phyloP scores from a whole-genome alignment of 2,888 invertebrate species.

The Diarsia dahlii region DNA sequence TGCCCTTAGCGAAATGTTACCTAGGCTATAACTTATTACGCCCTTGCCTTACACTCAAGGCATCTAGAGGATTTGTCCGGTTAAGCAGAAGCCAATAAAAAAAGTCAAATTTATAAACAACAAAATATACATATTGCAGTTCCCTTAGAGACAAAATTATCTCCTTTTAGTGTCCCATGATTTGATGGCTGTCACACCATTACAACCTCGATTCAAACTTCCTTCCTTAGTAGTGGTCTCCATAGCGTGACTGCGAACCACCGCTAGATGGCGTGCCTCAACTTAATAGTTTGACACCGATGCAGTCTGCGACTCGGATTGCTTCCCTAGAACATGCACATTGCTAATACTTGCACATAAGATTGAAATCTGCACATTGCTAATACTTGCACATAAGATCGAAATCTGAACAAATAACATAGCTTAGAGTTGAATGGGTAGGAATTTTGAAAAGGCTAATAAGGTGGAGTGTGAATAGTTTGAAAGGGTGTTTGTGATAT shows the following conservation, averaged over 20 bases:
- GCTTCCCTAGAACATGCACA: constrained; percentile 68
- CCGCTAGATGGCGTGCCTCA: constrained; percentile 78
- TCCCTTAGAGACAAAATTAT: neutral
- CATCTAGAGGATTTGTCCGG: no score
- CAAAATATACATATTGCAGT: no score
- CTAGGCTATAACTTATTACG: no score
- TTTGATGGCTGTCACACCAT: neutral
- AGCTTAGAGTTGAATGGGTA: constrained; percentile 22
- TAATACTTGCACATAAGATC: constrained; percentile 52
- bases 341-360: constrained; percentile 48
- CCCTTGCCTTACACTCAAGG: no score
- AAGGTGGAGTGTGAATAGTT: neutral
- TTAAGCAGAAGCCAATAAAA: no score
- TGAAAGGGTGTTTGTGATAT: constrained; percentile 7
- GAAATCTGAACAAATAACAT: constrained; percentile 26
- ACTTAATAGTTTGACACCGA: constrained; percentile 79
- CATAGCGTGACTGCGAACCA: constrained; percentile 71
- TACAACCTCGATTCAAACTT: neutral
- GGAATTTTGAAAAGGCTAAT: constrained; percentile 15
- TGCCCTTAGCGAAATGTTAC: no score
- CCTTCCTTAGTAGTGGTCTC: constrained; percentile 68
- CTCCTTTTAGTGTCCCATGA: neutral
- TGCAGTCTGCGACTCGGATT: constrained; percentile 73
- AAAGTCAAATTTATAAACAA: no score
- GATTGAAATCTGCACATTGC: constrained; percentile 52